Evolutionary conservation across 2,797 vertebrate species (phyloP).

Genomic region (Poeciliopsis paucimaculata): DNA sequence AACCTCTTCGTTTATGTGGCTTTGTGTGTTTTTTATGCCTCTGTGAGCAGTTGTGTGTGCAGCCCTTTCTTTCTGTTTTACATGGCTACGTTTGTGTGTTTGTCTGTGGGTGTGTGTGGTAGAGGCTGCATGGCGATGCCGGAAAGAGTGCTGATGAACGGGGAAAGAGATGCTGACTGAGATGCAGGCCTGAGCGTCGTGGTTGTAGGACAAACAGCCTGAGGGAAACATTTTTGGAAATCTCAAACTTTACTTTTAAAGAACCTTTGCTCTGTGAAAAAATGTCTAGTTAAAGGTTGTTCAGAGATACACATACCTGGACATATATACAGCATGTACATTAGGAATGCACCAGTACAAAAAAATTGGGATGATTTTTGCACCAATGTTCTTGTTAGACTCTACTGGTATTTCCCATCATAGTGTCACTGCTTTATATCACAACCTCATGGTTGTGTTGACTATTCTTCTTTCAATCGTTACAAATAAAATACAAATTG

Average conservation of each 20-base stretch:
- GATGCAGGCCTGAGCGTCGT: conserved; percentile 52
- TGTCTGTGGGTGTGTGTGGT: conserved; percentile 4
- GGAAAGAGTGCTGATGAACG: conserved; percentile 71
- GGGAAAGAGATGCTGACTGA: conserved; percentile 70
- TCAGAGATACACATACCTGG: not conserved
- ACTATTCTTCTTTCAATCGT: not conserved
- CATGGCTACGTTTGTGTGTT: not conserved
- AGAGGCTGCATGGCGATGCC: conserved; percentile 54
- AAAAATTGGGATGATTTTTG: not conserved
- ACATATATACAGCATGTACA: not conserved
- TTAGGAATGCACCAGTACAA: not conserved
- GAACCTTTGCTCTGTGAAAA: not conserved
- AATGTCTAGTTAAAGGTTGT: not conserved
- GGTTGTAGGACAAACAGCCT: conserved; percentile 55
- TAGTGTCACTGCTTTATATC: not conserved
- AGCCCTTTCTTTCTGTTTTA: conserved; percentile 6
- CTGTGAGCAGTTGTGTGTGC: conserved; percentile 15
- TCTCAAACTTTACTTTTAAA: not conserved
- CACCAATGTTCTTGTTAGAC: not conserved
- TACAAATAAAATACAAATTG: not conserved
- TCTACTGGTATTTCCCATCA: not conserved
- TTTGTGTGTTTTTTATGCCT: conserved; percentile 16
- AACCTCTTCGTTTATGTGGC: not conserved
- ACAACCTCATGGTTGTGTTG: not conserved
- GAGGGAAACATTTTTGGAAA: conserved; percentile 17